Evolutionary conservation across 2,797 vertebrate species (phyloP), one percentile per base, ranked within the genome.

Genomic region (Cyclura pinguis): DNA sequence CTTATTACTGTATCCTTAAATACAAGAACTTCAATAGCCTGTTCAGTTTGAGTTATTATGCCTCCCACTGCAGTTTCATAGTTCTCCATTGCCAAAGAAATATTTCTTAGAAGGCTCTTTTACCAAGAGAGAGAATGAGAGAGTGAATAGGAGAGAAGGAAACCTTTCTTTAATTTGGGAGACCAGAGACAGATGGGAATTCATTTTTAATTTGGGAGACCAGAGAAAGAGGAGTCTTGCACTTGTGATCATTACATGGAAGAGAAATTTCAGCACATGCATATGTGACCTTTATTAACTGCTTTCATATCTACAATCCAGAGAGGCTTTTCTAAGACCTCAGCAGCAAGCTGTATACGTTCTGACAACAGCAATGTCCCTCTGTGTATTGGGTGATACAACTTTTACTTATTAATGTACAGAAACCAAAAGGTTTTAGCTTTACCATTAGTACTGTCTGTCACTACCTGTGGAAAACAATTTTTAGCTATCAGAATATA

Each of bases 401-500:
- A 32, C 22, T 77, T 88, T 91, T 64, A 89, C 88, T 92, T 93
- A 95, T 80, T 95, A 80, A 87, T 59, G 86, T 77, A 86, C 42
- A 87, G 93, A 93, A 96, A 96, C 93, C 94, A 94, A 96, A 96
- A 93, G 85, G 93, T 94, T 93, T 91, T 91, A 87, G 35, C 27
- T 32, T 89, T 95, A 88, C 95, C 92, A 72, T 94, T 94, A 93
- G 81, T 92, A 91, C 83, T 92, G 85, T 93, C 92, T 93, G 92
- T 89, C 1, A 50, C 91, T 95, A 95, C 94, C 94, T 32, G 85
- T 67, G 92, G 91, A 95, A 96, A 97, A 96, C 94, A 95, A 95
- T 94, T 96, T 96, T 93, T 91, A 95, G 81, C 94, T 93, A 96
- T 94, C 93, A 96, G 92, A 92, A 97, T 97, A 96, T 96, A 97